Evolutionary conservation across 2,888 invertebrate genomes (phyloP), one percentile per base, ranked within the genome.

Genomic region (Scaptomyza flava): DNA sequence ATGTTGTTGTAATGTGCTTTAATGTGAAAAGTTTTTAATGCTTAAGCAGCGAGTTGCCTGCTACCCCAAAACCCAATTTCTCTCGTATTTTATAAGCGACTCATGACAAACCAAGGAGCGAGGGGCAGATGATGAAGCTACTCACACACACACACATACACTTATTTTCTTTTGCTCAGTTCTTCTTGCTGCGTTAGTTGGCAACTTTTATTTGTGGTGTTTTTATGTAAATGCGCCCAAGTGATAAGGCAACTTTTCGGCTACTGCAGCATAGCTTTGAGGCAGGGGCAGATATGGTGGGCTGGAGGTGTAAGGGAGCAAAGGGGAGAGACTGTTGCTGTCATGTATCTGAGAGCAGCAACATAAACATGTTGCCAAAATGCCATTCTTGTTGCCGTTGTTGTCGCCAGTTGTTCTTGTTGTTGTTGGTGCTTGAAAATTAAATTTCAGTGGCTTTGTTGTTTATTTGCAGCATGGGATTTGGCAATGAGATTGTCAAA

Each of bases 181-280:
- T 78, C 59, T 77, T 60, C 67, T 68, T 68, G 79, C 75, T 85
- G 82, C 84, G 84, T 88, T 85, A 85, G 84, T 85, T 85, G 87
- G 89, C 87, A 85, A 88, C 87, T 88, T 88, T 86, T 85, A 85
- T 85, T 85, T 85, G 84, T 88, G 84, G 87, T 83, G 88, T 87
- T 88, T 85, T 85, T 88, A 85, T 85, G 84, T 85, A 85, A 85
- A 85, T 85, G 84, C 81, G 89, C 84, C 84, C 89, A 88, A 88
- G 89, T 85, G 84, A 85, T 85, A 85, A 85, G 89, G 89, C 84
- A 85, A 86, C 87, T 84, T 84, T 88, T 84, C 57, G 87, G 75
- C 84, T 88, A 73, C 81, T 87, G 79, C 84, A 79, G 66, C 67
- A 30, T 14, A 53, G 48, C 42, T 50, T 20, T 54, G 42, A 3